Evolutionary conservation across 2,113 vertebrate genomes (phyloP).

Genomic region (Ramphastos sulfuratus): DNA sequence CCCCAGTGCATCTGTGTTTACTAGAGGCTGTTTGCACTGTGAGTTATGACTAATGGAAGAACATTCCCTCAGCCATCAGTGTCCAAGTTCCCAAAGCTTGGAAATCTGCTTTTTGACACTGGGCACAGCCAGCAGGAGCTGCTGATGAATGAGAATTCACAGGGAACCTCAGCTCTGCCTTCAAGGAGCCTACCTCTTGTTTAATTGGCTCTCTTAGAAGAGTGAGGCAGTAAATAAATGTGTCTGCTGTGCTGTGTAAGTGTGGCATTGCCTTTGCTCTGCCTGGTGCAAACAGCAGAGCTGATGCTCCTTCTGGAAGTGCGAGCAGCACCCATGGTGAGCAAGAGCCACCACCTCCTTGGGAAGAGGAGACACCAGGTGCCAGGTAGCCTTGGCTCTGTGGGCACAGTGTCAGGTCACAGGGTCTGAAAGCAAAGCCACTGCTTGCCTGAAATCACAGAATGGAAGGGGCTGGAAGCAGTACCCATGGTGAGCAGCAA

Average conservation of each 20-base stretch:
- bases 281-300: background rate
- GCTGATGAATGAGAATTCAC: slow-evolving; percentile 5
- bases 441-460: too few species aligned
- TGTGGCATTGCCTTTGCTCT: background rate
- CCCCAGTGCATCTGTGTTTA: slow-evolving; percentile 32
- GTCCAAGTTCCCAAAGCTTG: background rate
- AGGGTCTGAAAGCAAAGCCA: too few species aligned
- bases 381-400: too few species aligned
- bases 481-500: background rate
- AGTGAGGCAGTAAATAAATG: background rate
- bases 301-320: background rate
- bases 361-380: too few species aligned
- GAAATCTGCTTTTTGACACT: slow-evolving; percentile 37
- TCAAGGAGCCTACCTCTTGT: background rate
- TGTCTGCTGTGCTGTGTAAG: background rate
- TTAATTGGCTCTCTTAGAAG: background rate
- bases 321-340: background rate
- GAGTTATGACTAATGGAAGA: background rate
- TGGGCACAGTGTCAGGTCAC: too few species aligned
- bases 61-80: background rate
- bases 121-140: background rate
- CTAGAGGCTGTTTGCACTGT: slow-evolving; percentile 3
- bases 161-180: background rate
- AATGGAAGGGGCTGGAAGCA: background rate
- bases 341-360: background rate